Conservation (phyloP, 2,797 vertebrate genomes). For the Lagocephalus sceleratus region DNA sequence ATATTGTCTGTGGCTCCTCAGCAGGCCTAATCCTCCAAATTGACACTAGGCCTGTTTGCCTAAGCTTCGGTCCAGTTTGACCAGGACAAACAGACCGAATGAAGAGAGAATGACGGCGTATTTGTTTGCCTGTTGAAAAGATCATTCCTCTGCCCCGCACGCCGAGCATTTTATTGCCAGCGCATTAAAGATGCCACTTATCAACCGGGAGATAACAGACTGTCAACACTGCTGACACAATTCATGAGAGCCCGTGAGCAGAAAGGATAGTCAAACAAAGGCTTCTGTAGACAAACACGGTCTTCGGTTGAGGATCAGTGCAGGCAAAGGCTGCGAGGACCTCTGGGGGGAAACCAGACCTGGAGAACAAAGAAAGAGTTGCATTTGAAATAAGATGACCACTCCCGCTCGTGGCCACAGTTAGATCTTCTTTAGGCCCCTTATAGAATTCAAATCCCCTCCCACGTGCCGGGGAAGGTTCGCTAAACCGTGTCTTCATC, state of each 20-base stretch:
- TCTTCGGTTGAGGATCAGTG: slow-evolving; percentile 66
- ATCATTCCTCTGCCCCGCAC: slow-evolving; percentile 54
- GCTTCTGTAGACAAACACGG: slow-evolving; percentile 75
- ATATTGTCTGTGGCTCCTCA: slow-evolving; percentile 25
- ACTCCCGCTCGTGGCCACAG: slow-evolving; percentile 57
- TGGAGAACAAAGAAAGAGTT: slow-evolving; percentile 68
- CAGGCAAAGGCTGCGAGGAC: slow-evolving; percentile 50
- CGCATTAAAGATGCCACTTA: slow-evolving; percentile 74
- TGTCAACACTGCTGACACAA: slow-evolving; percentile 77
- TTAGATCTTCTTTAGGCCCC: slow-evolving; percentile 26
- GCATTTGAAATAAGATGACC: slow-evolving; percentile 65
- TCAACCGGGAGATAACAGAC: slow-evolving; percentile 76
- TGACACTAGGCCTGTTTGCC: slow-evolving; percentile 46
- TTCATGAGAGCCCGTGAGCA: slow-evolving; percentile 71
- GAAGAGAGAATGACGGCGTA: slow-evolving; percentile 67
- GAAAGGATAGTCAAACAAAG: slow-evolving; percentile 77
- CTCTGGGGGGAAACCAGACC: slow-evolving; percentile 64
- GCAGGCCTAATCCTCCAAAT: slow-evolving; percentile 41
- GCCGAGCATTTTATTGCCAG: slow-evolving; percentile 73
- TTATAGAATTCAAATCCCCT: background rate
- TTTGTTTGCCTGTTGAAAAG: slow-evolving; percentile 64
- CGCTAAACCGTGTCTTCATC: too few relatives aligned
- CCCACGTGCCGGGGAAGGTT: too few relatives aligned
- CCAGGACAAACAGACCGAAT: slow-evolving; percentile 68
- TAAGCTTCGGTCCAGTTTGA: slow-evolving; percentile 50